Evolutionary conservation across 2,113 vertebrate genomes (phyloP).

Genomic region (Mionectes macconnelli): DNA sequence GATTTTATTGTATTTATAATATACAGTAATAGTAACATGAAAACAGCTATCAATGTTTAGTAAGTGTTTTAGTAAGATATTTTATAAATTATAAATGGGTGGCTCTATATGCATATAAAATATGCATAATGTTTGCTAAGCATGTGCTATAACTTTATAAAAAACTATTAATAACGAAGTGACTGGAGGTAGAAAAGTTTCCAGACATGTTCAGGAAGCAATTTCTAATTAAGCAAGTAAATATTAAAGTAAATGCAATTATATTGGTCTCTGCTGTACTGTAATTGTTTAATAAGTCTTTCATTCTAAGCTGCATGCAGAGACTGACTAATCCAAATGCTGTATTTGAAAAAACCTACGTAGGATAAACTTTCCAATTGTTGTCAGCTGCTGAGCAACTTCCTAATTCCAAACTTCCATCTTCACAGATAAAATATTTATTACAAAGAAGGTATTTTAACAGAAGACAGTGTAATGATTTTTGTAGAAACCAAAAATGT

Average conservation of each 20-base stretch:
- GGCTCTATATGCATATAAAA: conserved; percentile 54
- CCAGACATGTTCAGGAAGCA: not conserved
- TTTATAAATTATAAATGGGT: conserved; percentile 57
- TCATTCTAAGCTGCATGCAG: not conserved
- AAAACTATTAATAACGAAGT: conserved; percentile 43
- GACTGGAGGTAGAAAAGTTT: not conserved
- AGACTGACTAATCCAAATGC: not conserved
- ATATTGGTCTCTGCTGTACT: not conserved
- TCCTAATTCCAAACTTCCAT: not conserved
- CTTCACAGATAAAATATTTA: not conserved
- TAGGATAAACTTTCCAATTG: not conserved
- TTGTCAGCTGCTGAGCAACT: not conserved
- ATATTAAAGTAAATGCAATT: conserved; percentile 6
- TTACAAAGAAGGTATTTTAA: too few species aligned
- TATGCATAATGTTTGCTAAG: conserved; percentile 53
- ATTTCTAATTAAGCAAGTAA: conserved; percentile 62
- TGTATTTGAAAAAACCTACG: not conserved
- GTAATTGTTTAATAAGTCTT: not conserved
- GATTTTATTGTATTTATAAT: conserved; percentile 49
- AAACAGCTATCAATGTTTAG: conserved; percentile 52
- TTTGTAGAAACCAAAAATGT: not conserved
- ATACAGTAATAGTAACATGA: conserved; percentile 12
- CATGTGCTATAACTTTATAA: not conserved
- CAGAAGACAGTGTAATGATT: not conserved
- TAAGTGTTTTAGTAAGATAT: conserved; percentile 44